phyloP scores from a whole-genome alignment of 2,113 vertebrate genomes.

The Eptesicus fuscus region DNA sequence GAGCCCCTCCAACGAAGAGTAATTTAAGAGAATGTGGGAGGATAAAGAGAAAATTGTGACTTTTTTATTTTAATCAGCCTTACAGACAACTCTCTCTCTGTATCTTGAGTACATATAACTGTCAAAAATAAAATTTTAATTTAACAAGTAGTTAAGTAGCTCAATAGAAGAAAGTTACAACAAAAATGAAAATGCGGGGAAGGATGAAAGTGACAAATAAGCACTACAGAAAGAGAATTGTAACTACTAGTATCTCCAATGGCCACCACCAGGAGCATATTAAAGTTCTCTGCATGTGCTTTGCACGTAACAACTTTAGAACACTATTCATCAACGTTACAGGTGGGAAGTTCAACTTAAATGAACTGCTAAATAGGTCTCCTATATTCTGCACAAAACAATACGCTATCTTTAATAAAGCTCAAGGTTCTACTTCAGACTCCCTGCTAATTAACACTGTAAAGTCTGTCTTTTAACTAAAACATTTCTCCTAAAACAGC shows the following conservation, averaged over 20 bases:
- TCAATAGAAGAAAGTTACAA: neutral
- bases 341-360: neutral
- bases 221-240: neutral
- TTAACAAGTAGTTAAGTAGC: neutral
- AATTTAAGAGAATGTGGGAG: neutral
- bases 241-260: neutral
- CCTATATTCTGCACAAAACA: neutral
- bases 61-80: constrained; percentile 6
- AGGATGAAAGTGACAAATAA: neutral
- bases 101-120: neutral
- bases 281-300: neutral
- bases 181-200: neutral
- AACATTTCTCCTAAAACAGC: neutral
- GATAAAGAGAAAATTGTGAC: neutral
- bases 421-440: neutral
- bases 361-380: neutral
- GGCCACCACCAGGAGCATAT: too few species aligned
- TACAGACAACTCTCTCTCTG: neutral
- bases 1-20: neutral
- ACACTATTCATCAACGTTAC: neutral
- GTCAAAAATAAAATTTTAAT: neutral
- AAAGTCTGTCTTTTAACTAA: constrained; percentile 8
- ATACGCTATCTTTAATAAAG: neutral
- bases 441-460: neutral
- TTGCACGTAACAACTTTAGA: neutral